Evolutionary conservation across 2,888 invertebrate genomes (phyloP).

Genomic region (Nephrocerus scutellatus): DNA sequence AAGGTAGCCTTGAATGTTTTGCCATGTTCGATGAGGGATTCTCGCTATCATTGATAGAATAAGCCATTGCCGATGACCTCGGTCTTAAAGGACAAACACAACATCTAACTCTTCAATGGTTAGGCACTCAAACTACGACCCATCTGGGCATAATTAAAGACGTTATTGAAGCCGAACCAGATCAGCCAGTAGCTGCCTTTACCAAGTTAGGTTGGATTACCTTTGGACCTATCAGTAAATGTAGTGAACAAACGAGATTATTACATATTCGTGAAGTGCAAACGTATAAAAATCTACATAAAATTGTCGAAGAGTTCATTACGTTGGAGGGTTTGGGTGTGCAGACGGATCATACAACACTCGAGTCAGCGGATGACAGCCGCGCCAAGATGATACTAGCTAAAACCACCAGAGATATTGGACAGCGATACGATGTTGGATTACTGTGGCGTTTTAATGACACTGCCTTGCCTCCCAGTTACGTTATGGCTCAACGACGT

Average conservation of each 20-base stretch:
- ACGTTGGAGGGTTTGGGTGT: constrained; percentile 14
- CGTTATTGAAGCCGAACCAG: too few relatives aligned
- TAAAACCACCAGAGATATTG: constrained; percentile 7
- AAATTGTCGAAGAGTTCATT: constrained; percentile 11
- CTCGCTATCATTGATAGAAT: constrained; percentile 9
- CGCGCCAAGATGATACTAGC: constrained; percentile 9
- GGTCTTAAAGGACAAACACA: constrained; percentile 6
- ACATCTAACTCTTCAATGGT: constrained; percentile 9
- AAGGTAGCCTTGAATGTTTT: neutral
- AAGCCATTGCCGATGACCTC: constrained; percentile 2
- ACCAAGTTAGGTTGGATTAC: constrained; percentile 17
- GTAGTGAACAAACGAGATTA: neutral
- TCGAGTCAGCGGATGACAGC: constrained; percentile 12
- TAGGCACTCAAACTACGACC: too few relatives aligned
- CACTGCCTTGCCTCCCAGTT: constrained; percentile 11
- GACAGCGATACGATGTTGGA: constrained; percentile 14
- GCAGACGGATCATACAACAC: neutral
- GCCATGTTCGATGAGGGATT: constrained; percentile 12
- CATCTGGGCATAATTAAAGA: too few relatives aligned
- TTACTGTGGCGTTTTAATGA: constrained; percentile 17
- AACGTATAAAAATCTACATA: constrained; percentile 1
- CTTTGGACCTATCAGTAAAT: constrained; percentile 3
- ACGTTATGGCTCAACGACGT: constrained; percentile 17
- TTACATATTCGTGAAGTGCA: constrained; percentile 10
- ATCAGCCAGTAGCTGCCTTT: too few relatives aligned